Evolutionary conservation across 2,113 vertebrate species (phyloP), one percentile per base, ranked within the genome.

Genomic region (Cettia cetti): DNA sequence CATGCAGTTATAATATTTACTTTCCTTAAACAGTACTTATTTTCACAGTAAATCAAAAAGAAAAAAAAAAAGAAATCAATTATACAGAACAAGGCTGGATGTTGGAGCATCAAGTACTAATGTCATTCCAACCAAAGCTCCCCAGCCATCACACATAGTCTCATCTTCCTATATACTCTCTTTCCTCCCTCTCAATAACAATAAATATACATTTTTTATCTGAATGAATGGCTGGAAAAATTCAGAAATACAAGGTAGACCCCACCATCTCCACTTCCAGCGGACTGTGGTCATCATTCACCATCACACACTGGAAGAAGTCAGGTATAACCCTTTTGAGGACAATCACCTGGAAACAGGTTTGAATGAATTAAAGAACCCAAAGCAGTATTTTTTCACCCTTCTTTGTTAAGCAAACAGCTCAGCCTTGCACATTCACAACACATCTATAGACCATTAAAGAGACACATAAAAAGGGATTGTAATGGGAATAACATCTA

Each of bases 1-100:
- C 98, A 98, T 97, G 97, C 97, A 96, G 97, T 98, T 97, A 98
- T 84, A 97, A 63, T 63, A 95, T 98, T 98, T 98, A 98, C 77
- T 97, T 98, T 95, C 97, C 96, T 97, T 96, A 95, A 97, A 97
- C 7, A 24, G 61, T 45, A 97, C 63, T 96, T 94, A 66, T 95
- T 63, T 86, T 84, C 65, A 97, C 56, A 97, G 85, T 68, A 97
- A 93, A 95, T 63, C 83, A 98, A 54, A 59, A 86, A 61, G 10
- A 61, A 60, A 76, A 61, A 60, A 60, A 76, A 57, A 37, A 59
- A 37, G 2, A 95, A 77, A 97, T 74, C 71, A 94, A 95, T 82
- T 94, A 56, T 82, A 95, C 91, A 95, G 18, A 76, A 61, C 35
- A 94, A 70, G 49, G 37, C 19, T 30, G 10, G 52, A 64, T 65